Base-by-base conservation (phyloP, 1,140 invertebrate genomes). In the Bombyx mori region DNA sequence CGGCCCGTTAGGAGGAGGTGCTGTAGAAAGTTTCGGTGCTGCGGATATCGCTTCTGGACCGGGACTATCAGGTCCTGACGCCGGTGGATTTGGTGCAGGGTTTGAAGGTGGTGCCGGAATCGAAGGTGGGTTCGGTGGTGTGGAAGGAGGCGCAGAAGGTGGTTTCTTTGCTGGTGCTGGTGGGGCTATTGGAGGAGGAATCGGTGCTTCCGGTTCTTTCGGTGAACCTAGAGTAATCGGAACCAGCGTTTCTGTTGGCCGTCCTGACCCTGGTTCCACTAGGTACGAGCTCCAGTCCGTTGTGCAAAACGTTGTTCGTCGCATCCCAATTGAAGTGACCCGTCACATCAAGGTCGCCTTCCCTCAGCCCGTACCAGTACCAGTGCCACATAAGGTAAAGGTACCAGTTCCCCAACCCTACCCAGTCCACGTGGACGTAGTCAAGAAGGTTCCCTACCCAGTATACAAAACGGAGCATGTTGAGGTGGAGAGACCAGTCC, bases 361-460 rank as follows among this genome's bases (percentile, higher is more conserved):
- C 12, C 83, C 85, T 2, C 77, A 83, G 5, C 69, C 84, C 6
- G 73, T 79, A 1, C 71, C 83, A 1, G 77, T 82, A 0, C 79
- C 77, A 6, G 82, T 88, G 10, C 86, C 71, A 12, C 81, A 86
- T 18, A 82, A 87, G 60, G 73, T 85, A 9, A 79, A 65, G 50
- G 86, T 88, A 4, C 79, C 79, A 52, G 86, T 88, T 0, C 87
- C 86, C 6, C 82, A 86, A 59, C 86, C 85, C 47, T 88, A 87
- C 77, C 79, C 80, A 0, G 85, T 88, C 12, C 83, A 82, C 12
- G 82, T 88, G 1, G 75, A 88, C 22, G 86, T 89, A 6, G 79
- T 82, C 0, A 86, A 84, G 56, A 74, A 85, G 10, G 80, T 88
- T 1, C 79, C 86, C 9, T 85, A 88, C 63, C 82, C 82, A 1